Evolutionary conservation across 2,888 invertebrate genomes (phyloP).

Genomic region (Branchipolynoe longqiensis): DNA sequence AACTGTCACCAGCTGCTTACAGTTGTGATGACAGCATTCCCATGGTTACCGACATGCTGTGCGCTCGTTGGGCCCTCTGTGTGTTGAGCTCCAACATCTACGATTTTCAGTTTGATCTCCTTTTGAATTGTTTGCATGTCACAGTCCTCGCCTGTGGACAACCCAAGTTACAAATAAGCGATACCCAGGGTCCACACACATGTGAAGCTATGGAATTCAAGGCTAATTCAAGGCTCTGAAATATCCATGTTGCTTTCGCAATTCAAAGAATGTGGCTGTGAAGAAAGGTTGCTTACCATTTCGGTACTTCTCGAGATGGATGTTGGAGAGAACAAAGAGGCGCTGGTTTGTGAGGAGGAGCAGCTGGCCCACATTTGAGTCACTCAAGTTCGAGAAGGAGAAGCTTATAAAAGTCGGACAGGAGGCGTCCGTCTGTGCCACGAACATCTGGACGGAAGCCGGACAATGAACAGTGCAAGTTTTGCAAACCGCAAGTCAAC

Average conservation of each 20-base stretch:
- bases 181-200: no score
- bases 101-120: conserved; percentile 3
- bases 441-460: not conserved
- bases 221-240: no score
- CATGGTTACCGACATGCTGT: conserved; percentile 4
- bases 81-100: not conserved
- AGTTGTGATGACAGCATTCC: conserved; percentile 23
- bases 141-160: conserved; percentile 3
- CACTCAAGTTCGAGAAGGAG: not conserved
- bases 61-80: conserved; percentile 25
- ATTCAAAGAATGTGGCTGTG: no score
- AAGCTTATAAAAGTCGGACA: not conserved
- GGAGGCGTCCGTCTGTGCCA: not conserved
- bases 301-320: not conserved
- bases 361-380: not conserved
- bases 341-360: not conserved
- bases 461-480: no score
- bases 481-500: no score
- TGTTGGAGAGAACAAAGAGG: not conserved
- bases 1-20: not conserved
- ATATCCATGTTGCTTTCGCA: no score
- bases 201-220: no score
- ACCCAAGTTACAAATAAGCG: no score
- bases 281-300: not conserved
- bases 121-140: not conserved